Conservation (phyloP, 2,888 invertebrate species). For the Ellobium chinense region DNA sequence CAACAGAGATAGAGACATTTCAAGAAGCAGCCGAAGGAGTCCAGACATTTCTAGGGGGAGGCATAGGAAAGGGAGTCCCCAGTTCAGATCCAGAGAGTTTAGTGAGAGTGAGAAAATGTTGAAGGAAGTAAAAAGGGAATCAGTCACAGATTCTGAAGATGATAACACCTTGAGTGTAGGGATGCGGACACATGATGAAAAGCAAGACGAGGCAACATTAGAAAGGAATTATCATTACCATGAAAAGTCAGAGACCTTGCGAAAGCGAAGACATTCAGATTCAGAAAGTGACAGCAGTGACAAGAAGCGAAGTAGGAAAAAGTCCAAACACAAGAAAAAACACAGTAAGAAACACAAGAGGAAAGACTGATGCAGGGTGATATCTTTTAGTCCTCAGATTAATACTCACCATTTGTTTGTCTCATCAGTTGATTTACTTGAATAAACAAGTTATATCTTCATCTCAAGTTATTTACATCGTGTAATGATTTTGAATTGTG, state of each 20-base stretch:
- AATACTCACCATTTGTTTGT: too few relatives aligned
- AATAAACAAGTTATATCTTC: too few relatives aligned
- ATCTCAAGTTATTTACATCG: too few relatives aligned
- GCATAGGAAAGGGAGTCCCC: neutral
- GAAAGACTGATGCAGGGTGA: slow-evolving; percentile 20
- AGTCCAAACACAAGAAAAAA: slow-evolving; percentile 41
- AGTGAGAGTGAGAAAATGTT: neutral
- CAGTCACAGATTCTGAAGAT: neutral
- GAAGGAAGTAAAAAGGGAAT: neutral
- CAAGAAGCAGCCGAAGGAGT: neutral
- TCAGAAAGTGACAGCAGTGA: slow-evolving; percentile 19
- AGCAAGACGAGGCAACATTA: neutral
- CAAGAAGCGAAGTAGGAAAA: slow-evolving; percentile 17
- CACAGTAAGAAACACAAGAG: slow-evolving; percentile 43
- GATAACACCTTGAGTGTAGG: neutral
- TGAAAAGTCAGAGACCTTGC: neutral
- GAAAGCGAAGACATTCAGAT: neutral
- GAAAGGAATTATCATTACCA: neutral
- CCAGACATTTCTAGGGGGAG: neutral
- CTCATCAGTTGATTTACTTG: too few relatives aligned
- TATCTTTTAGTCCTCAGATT: too few relatives aligned
- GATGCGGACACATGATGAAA: neutral
- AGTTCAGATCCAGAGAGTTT: neutral
- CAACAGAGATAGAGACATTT: neutral
- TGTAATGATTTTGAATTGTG: too few relatives aligned